Conservation (phyloP, 2,113 vertebrate species). For the Megaceryle torquata region DNA sequence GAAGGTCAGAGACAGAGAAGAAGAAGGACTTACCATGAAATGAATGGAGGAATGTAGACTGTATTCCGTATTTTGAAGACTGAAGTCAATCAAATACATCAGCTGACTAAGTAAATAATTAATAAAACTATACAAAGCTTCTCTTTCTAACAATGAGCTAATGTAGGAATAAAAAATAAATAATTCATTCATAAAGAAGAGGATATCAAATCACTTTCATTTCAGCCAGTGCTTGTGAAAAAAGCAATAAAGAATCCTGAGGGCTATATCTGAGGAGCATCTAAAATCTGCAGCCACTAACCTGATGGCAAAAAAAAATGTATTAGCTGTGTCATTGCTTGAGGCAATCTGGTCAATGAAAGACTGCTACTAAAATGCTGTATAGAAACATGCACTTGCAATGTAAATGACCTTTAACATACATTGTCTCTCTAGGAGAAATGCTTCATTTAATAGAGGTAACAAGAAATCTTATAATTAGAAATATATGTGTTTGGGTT, state of each 20-base stretch:
- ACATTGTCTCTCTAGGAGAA: background rate
- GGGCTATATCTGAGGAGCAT: background rate
- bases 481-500: background rate
- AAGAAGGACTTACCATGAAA: background rate
- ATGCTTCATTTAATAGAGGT: background rate
- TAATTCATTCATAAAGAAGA: background rate
- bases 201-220: background rate
- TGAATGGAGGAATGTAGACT: background rate
- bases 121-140: background rate
- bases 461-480: background rate
- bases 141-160: background rate
- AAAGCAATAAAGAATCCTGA: background rate
- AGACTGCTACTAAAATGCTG: background rate
- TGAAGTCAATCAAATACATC: background rate
- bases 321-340: background rate
- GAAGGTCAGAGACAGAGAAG: background rate
- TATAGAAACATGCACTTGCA: background rate
- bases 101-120: background rate
- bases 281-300: background rate
- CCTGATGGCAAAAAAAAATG: background rate
- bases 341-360: background rate
- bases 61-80: background rate
- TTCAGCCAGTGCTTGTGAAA: background rate
- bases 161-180: background rate
- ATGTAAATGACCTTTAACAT: background rate